phyloP scores from a whole-genome alignment of 2,888 invertebrate species.

The Drosophila dives region DNA sequence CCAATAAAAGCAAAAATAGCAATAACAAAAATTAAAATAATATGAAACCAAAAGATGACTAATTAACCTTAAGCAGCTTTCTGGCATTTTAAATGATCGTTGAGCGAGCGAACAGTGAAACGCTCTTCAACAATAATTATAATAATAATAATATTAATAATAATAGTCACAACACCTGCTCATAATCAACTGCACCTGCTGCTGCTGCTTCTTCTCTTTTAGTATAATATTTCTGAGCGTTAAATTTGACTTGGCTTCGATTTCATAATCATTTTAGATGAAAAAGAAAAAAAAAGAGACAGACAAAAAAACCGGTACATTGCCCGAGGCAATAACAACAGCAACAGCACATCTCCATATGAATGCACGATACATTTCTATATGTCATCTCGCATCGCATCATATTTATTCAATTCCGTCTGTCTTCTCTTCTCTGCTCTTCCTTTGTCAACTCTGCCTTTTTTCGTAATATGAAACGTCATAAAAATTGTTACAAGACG shows the following conservation, averaged over 20 bases:
- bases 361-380: conserved; percentile 45
- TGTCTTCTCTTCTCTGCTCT: neutral
- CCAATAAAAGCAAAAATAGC: neutral
- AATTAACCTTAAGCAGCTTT: conserved; percentile 73
- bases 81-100: conserved; percentile 34
- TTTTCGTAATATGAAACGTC: conserved; percentile 71
- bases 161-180: conserved; percentile 61
- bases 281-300: neutral
- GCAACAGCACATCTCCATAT: conserved; percentile 50
- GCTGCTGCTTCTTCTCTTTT: conserved; percentile 4
- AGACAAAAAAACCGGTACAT: conserved; percentile 31
- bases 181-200: conserved; percentile 3
- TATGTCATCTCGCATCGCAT: conserved; percentile 55
- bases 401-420: conserved; percentile 29
- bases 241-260: conserved; percentile 47
- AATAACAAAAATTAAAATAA: neutral
- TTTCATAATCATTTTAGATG: conserved; percentile 68
- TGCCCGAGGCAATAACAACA: conserved; percentile 25
- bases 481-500: conserved; percentile 71
- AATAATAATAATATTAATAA: conserved; percentile 46
- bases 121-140: conserved; percentile 41
- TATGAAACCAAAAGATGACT: conserved; percentile 57
- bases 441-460: conserved; percentile 5
- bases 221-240: conserved; percentile 25
- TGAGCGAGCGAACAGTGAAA: conserved; percentile 13